These are phyloP conservation scores for Furcula furcula DNA, from an alignment of 2,888 invertebrate genomes.

Conservation along the genomic window DNA sequence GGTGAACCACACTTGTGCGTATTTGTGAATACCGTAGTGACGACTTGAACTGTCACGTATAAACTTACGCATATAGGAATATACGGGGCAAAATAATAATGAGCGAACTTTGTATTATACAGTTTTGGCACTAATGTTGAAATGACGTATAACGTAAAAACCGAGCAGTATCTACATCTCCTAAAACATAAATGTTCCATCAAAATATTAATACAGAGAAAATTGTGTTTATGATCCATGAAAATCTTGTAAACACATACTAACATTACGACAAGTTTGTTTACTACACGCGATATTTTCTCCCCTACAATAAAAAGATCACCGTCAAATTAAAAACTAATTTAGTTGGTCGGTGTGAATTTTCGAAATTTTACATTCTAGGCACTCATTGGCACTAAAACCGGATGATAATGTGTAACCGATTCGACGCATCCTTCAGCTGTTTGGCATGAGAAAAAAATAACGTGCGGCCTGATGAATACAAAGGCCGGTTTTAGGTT, in stretches of 20 bases:
- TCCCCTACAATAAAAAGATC: too few relatives aligned
- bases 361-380: too few relatives aligned
- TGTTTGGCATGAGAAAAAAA: conserved; percentile 20
- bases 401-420: conserved; percentile 3
- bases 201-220: too few relatives aligned
- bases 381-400: conserved; percentile 7
- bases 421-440: conserved; percentile 16
- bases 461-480: conserved; percentile 17
- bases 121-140: conserved; percentile 23
- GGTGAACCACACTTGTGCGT: too few relatives aligned
- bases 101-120: conserved; percentile 24
- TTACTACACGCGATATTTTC: too few relatives aligned
- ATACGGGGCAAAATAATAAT: conserved; percentile 8
- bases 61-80: neutral
- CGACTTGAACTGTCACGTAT: too few relatives aligned
- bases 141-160: conserved; percentile 12
- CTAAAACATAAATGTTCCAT: neutral
- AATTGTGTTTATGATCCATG: too few relatives aligned
- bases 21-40: too few relatives aligned
- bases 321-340: too few relatives aligned
- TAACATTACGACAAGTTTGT: too few relatives aligned
- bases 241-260: too few relatives aligned
- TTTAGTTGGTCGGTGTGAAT: too few relatives aligned
- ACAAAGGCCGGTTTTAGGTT: conserved; percentile 19
- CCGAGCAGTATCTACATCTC: neutral